These are phyloP conservation scores for Conomelus anceps DNA, from an alignment of 2,888 invertebrate species.

Conservation along the genomic window DNA sequence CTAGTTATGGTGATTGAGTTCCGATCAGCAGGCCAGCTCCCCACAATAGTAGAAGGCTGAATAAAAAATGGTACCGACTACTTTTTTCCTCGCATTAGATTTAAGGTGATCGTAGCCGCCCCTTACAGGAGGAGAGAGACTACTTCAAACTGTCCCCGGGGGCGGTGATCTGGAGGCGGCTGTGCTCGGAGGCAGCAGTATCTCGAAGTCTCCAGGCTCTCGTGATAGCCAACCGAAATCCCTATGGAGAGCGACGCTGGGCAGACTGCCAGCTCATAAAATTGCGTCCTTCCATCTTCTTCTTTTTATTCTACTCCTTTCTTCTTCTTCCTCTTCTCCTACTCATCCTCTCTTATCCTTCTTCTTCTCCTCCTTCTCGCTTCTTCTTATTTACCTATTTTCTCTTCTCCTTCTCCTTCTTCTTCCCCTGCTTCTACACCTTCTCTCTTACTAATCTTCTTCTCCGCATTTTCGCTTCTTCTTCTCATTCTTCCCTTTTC, in stretches of 20 bases:
- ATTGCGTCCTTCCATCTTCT: neutral
- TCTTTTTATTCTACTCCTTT: no score
- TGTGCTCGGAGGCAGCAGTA: no score
- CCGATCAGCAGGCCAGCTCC: no score
- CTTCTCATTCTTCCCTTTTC: no score
- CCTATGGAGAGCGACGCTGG: neutral
- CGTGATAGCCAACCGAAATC: neutral
- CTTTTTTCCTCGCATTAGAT: neutral
- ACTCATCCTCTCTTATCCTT: neutral
- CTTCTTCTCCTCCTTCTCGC: neutral
- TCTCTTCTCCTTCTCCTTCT: neutral
- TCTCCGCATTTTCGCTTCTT: neutral
- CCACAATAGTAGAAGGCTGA: neutral
- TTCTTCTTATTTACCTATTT: neutral
- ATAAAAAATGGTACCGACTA: neutral
- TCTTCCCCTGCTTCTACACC: neutral
- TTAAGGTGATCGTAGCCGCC: neutral
- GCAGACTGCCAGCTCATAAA: neutral
- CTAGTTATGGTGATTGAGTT: no score
- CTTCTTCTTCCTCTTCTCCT: neutral
- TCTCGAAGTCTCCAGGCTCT: neutral
- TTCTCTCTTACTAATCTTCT: neutral
- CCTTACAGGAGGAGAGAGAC: neutral
- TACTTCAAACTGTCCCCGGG: neutral
- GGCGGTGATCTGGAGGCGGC: neutral